Evolutionary conservation across 1,140 invertebrate species (phyloP), one percentile per base, ranked within the genome.

Genomic region (Anthonomus grandis): DNA sequence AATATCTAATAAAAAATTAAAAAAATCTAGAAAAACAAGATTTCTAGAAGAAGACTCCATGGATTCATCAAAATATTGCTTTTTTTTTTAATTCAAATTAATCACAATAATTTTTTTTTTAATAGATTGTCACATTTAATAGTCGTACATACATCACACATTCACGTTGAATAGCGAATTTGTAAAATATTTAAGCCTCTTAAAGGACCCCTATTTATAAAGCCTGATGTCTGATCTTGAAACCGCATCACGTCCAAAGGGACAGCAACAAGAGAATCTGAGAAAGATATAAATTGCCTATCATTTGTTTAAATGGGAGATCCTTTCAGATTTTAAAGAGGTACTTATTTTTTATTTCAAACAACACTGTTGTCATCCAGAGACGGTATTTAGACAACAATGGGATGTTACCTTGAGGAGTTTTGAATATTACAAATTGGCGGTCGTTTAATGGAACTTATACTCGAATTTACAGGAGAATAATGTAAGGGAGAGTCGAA

Each of bases 221-320:
- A 17, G 45, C 36, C 21, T 39, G 36, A n/a, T 27, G 45, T 56
- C 38, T 48, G 36, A 41, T 41, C 44, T 57, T 39, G n/a, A 42
- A 57, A 57, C 54, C 54, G 46, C 38, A 45, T 57, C 54, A 57
- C 54, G 54, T 57, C 42, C 46, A 41, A 45, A 57, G 23, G 54
- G 46, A 23, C 41, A 51, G 13, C 37, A 41, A 41, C 46, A 41
- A 57, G 38, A 49, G 54, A 57, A 57, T 57, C 46, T 42, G 46
- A 47, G 45, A 57, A 49, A 49, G 54, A 49, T 57, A 57, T 49
- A 57, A 57, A 57, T 57, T 57, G 46, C 54, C 45, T 25, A 38
- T 45, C 46, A 49, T 57, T 57, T 47, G 54, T 57, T 49, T 49
- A 47, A 57, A 57, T 38, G 21, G 23, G 22, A 31, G 36, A 47